Evolutionary conservation across 2,797 vertebrate genomes (phyloP).

Genomic region (Oryzias sinensis): DNA sequence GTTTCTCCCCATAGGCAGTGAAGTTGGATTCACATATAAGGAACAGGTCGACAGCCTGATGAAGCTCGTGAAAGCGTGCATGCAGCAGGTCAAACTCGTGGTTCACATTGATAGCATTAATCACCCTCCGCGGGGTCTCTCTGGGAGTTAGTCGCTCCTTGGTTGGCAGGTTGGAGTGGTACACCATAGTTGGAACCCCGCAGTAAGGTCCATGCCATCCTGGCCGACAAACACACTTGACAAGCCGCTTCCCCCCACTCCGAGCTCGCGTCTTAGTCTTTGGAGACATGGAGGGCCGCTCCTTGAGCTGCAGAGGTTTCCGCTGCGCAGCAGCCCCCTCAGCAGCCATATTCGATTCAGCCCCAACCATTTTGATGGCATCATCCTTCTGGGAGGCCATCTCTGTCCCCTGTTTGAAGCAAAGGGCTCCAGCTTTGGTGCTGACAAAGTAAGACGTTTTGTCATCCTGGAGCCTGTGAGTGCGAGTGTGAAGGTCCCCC

Average conservation of each 20-base stretch:
- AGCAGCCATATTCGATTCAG: constrained; percentile 20
- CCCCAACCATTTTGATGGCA: constrained; percentile 40
- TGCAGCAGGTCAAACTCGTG: constrained; percentile 97
- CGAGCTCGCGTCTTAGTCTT: constrained; percentile 59
- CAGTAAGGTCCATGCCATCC: constrained; percentile 98
- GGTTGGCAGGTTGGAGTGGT: constrained; percentile 96
- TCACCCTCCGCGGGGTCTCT: constrained; percentile 85
- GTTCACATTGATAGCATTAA: constrained; percentile 97
- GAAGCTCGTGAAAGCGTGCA: constrained; percentile 90
- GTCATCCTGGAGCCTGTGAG: constrained; percentile 84
- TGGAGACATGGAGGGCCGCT: constrained; percentile 53
- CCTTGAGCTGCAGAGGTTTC: constrained; percentile 64
- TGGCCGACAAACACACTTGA: constrained; percentile 91
- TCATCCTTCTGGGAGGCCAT: constrained; percentile 70
- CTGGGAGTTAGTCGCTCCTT: constrained; percentile 91
- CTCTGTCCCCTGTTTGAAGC: constrained; percentile 92
- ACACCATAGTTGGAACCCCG: constrained; percentile 95
- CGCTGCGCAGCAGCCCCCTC: constrained; percentile 51
- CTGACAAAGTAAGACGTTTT: constrained; percentile 85
- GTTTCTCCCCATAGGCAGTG: constrained; percentile 91
- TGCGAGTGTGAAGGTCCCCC: constrained; percentile 80
- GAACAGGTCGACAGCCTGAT: constrained; percentile 89
- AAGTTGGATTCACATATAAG: constrained; percentile 98
- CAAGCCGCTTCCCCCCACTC: constrained; percentile 70
- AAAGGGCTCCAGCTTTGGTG: constrained; percentile 91